phyloP scores from a whole-genome alignment of 2,888 invertebrate species.

The Gasteruption jaculator region DNA sequence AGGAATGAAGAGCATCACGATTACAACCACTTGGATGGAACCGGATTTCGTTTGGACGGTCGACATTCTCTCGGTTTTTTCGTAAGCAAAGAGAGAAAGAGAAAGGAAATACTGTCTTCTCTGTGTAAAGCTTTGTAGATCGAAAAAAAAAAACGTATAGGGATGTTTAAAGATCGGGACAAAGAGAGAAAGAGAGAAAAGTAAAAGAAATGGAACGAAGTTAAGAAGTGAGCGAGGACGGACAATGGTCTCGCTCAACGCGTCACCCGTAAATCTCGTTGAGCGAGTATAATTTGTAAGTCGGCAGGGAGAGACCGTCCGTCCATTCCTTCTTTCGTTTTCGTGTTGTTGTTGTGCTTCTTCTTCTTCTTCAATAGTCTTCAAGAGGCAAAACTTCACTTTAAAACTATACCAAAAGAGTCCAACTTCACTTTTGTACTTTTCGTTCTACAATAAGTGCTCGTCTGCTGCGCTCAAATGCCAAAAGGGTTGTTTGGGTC shows the following conservation, averaged over 20 bases:
- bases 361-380: too few relatives aligned
- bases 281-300: slow-evolving; percentile 52
- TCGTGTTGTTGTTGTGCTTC: too few relatives aligned
- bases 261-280: slow-evolving; percentile 52
- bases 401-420: too few relatives aligned
- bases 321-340: too few relatives aligned
- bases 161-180: slow-evolving; percentile 18
- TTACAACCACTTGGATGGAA: slow-evolving; percentile 32
- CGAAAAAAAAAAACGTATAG: slow-evolving; percentile 11
- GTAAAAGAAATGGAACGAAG: slow-evolving; percentile 35
- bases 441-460: too few relatives aligned
- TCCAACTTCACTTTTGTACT: too few relatives aligned
- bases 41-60: slow-evolving; percentile 38
- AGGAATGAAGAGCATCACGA: too few relatives aligned
- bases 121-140: slow-evolving; percentile 6
- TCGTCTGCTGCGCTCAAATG: too few relatives aligned
- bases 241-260: slow-evolving; percentile 50
- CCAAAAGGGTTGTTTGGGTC: too few relatives aligned
- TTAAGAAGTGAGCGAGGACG: slow-evolving; percentile 44
- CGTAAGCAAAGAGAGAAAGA: slow-evolving; percentile 30
- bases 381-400: too few relatives aligned
- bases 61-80: slow-evolving; percentile 41
- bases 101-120: too few relatives aligned
- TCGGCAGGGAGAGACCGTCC: slow-evolving; percentile 37
- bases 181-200: slow-evolving; percentile 30